Percentiles rank a stretch among this genome's conserved stretches.
Evolutionary conservation across 2,113 vertebrate genomes (phyloP).

Genomic region (Semnopithecus entellus): DNA sequence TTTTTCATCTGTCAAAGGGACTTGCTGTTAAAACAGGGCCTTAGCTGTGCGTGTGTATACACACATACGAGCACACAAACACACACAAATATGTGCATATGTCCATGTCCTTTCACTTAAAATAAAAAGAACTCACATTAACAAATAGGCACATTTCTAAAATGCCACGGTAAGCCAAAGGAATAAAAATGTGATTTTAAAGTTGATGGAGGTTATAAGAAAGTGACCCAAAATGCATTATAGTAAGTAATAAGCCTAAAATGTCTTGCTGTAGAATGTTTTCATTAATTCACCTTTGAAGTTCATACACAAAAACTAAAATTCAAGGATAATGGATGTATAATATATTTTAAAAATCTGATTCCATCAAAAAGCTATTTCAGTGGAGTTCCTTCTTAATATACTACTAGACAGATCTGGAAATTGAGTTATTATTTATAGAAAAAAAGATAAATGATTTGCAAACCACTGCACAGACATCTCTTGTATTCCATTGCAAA

Average conservation of each 20-base stretch:
- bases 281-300: slow-evolving; percentile 63
- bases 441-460: slow-evolving; percentile 5
- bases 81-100: background rate
- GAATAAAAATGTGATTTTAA: slow-evolving; percentile 60
- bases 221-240: slow-evolving; percentile 59
- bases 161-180: slow-evolving; percentile 40
- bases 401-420: background rate
- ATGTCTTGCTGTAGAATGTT: slow-evolving; percentile 36
- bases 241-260: slow-evolving; percentile 54
- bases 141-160: slow-evolving; percentile 52
- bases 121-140: slow-evolving; percentile 2
- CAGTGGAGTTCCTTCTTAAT: background rate
- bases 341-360: slow-evolving; percentile 44
- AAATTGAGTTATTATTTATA: slow-evolving; percentile 30
- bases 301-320: slow-evolving; percentile 47
- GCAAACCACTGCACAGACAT: background rate
- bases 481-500: background rate
- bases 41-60: background rate
- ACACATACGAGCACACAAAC: background rate
- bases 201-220: slow-evolving; percentile 62
- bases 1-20: slow-evolving; percentile 12
- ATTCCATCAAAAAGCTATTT: slow-evolving; percentile 35
- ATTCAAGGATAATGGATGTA: slow-evolving; percentile 43
- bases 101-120: background rate
- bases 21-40: background rate